These are phyloP conservation scores for Hiodon alosoides DNA, from an alignment of 2,113 vertebrate species.

Conservation along the genomic window DNA sequence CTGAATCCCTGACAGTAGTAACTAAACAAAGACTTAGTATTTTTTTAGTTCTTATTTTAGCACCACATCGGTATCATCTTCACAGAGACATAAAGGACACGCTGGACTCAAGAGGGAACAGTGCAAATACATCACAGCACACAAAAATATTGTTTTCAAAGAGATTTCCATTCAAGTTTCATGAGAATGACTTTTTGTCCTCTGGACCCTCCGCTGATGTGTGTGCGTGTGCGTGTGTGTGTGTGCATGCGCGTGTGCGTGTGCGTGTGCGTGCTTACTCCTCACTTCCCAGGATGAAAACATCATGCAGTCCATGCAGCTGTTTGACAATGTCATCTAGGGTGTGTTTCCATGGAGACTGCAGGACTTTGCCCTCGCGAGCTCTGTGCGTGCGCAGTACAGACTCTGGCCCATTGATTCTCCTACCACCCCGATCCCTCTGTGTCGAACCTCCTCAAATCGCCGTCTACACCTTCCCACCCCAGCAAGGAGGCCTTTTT, in stretches of 20 bases:
- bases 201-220: neutral
- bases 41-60: no score
- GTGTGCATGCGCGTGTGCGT: neutral
- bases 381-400: conserved; percentile 2
- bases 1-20: no score
- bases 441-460: neutral
- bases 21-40: no score
- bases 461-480: no score
- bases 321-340: conserved; percentile 88
- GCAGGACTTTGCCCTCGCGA: neutral
- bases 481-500: no score
- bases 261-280: neutral
- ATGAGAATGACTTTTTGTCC: no score
- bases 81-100: no score
- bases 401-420: neutral
- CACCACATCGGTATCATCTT: no score
- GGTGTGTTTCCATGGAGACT: conserved; percentile 4
- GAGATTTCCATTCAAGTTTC: no score
- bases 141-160: no score
- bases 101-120: no score
- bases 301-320: conserved; percentile 89
- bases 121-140: no score
- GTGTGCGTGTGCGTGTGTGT: neutral
- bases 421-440: neutral
- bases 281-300: conserved; percentile 74